Evolutionary conservation across 2,797 vertebrate species (phyloP).

Genomic region (Rhinophrynus dorsalis): DNA sequence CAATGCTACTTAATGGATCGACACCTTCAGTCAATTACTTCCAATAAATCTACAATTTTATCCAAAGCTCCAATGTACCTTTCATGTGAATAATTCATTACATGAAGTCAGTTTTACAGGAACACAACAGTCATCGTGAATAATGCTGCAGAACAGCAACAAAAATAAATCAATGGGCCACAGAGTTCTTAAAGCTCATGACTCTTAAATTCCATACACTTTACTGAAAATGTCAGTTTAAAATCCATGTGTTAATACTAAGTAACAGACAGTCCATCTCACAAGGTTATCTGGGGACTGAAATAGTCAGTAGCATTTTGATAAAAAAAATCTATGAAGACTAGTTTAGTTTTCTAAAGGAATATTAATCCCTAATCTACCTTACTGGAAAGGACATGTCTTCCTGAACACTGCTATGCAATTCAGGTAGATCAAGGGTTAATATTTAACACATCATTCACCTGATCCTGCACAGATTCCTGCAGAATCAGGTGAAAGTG

Average conservation of each 20-base stretch:
- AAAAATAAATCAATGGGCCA: conserved; percentile 1
- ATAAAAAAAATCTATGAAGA: not conserved
- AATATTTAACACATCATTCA: too few relatives aligned
- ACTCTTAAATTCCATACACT: not conserved
- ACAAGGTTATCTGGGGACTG: not conserved
- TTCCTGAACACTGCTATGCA: too few relatives aligned
- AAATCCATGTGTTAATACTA: conserved; percentile 1
- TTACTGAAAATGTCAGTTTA: not conserved
- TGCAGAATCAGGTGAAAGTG: too few relatives aligned
- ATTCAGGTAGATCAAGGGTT: too few relatives aligned
- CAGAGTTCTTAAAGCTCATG: not conserved
- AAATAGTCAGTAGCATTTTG: not conserved
- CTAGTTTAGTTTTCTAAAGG: too few relatives aligned
- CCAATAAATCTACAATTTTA: not conserved
- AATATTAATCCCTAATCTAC: too few relatives aligned
- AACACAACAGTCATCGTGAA: conserved; percentile 16
- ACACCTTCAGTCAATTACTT: conserved; percentile 1
- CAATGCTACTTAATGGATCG: conserved; percentile 2
- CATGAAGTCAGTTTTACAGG: conserved; percentile 8
- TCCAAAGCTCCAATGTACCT: conserved; percentile 1
- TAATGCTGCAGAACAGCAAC: not conserved
- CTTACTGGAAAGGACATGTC: too few relatives aligned
- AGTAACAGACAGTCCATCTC: not conserved
- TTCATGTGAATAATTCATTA: conserved; percentile 32
- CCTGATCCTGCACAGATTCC: too few relatives aligned